Conservation (phyloP, 2,113 vertebrate species). For the Columbina picui region DNA sequence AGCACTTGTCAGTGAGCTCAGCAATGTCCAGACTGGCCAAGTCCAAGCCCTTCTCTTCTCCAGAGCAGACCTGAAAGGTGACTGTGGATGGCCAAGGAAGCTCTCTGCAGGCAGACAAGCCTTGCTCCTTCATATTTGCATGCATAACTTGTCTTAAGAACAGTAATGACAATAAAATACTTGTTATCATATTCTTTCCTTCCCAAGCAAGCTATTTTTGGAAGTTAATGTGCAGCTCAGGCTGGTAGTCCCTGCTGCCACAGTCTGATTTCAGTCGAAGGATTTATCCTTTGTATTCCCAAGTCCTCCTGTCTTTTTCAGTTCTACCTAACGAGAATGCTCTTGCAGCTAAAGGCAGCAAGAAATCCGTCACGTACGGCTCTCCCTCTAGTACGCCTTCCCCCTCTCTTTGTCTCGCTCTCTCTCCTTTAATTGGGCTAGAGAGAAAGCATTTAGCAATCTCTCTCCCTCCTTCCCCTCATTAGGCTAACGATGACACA, state of each 20-base stretch:
- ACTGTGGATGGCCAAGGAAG: not conserved
- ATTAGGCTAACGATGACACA: slow-evolving; percentile 46
- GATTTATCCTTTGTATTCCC: slow-evolving; percentile 15
- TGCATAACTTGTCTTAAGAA: not conserved
- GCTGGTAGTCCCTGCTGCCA: not conserved
- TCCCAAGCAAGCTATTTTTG: not conserved
- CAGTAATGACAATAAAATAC: not conserved
- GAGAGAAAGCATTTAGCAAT: slow-evolving; percentile 54
- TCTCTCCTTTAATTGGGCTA: slow-evolving; percentile 38
- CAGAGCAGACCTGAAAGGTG: not conserved
- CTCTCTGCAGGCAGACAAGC: not conserved
- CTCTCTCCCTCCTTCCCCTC: slow-evolving; percentile 23
- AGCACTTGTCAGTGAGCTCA: not conserved
- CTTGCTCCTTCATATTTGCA: not conserved
- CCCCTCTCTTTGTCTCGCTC: not conserved
- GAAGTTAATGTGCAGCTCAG: not conserved
- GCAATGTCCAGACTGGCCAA: not conserved
- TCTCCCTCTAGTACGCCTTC: not conserved
- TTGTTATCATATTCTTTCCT: not conserved
- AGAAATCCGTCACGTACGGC: slow-evolving; percentile 5
- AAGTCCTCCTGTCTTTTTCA: not conserved
- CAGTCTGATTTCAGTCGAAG: not conserved
- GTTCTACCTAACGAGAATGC: not conserved
- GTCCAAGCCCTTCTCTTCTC: not conserved
- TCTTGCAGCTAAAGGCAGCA: slow-evolving; percentile 25